phyloP scores from a whole-genome alignment of 2,888 invertebrate genomes.

The Arctia plantaginis region DNA sequence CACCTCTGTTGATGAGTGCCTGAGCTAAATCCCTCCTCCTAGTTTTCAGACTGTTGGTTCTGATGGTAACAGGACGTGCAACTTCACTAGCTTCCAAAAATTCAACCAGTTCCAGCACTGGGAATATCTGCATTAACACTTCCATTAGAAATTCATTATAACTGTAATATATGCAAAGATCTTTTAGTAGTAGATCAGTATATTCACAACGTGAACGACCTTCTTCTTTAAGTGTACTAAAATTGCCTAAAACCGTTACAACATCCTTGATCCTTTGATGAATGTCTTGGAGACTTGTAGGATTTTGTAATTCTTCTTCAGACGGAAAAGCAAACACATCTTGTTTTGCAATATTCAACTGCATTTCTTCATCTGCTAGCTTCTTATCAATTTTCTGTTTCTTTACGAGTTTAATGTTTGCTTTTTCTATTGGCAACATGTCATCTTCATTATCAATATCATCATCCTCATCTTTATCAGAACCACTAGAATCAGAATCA shows the following conservation, averaged over 20 bases:
- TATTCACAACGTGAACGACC: slow-evolving; percentile 93
- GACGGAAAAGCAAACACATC: slow-evolving; percentile 93
- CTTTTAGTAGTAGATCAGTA: slow-evolving; percentile 91
- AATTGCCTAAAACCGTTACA: slow-evolving; percentile 92
- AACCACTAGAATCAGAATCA: slow-evolving; percentile 73
- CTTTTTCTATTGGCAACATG: slow-evolving; percentile 94
- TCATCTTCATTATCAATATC: slow-evolving; percentile 87
- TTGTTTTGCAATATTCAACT: slow-evolving; percentile 91
- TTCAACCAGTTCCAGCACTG: slow-evolving; percentile 94
- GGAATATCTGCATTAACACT: slow-evolving; percentile 95
- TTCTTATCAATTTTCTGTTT: slow-evolving; percentile 90
- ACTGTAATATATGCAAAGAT: slow-evolving; percentile 97
- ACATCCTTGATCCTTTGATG: slow-evolving; percentile 96
- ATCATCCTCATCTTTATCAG: slow-evolving; percentile 64
- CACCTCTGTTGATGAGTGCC: slow-evolving; percentile 97
- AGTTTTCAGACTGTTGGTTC: slow-evolving; percentile 98
- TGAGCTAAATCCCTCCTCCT: slow-evolving; percentile 97
- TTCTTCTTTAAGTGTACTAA: slow-evolving; percentile 89
- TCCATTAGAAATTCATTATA: slow-evolving; percentile 99
- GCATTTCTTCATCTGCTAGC: slow-evolving; percentile 93
- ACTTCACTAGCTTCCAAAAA: slow-evolving; percentile 98
- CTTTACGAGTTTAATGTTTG: slow-evolving; percentile 91
- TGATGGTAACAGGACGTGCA: slow-evolving; percentile 96
- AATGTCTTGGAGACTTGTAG: slow-evolving; percentile 92
- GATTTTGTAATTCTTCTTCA: slow-evolving; percentile 90